phyloP scores from a whole-genome alignment of 1,140 invertebrate genomes.

The Drosophila funebris region DNA sequence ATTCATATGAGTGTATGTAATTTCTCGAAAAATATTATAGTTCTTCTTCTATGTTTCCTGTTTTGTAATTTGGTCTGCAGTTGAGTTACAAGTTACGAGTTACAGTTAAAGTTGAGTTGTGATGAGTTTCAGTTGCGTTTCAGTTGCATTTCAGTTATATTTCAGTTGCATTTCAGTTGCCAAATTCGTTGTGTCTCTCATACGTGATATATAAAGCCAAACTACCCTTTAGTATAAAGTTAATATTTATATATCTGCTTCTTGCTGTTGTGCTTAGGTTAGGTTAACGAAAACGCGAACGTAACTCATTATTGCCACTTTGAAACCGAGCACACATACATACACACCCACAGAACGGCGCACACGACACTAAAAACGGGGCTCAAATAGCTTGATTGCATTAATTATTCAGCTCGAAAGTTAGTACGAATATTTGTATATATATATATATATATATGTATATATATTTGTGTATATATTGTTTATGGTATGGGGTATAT shows the following conservation, averaged over 20 bases:
- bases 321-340: constrained; percentile 54
- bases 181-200: constrained; percentile 20
- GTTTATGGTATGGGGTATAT: neutral
- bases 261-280: neutral
- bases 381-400: constrained; percentile 76
- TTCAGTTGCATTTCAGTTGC: constrained; percentile 11
- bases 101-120: constrained; percentile 17
- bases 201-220: neutral
- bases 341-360: constrained; percentile 18
- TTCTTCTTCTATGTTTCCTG: constrained; percentile 17
- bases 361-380: constrained; percentile 40
- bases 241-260: neutral
- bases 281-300: constrained; percentile 14
- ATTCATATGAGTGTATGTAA: neutral
- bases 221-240: neutral
- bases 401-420: constrained; percentile 77
- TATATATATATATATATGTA: constrained; percentile 1
- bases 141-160: too few relatives aligned
- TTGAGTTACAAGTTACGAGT: constrained; percentile 24
- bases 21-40: constrained; percentile 34
- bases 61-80: constrained; percentile 39
- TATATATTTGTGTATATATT: neutral
- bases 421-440: constrained; percentile 6
- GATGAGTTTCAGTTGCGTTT: constrained; percentile 16
- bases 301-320: constrained; percentile 37